Evolutionary conservation across 2,797 vertebrate genomes (phyloP), one percentile per base, ranked within the genome.

Genomic region (Aythya fuligula): DNA sequence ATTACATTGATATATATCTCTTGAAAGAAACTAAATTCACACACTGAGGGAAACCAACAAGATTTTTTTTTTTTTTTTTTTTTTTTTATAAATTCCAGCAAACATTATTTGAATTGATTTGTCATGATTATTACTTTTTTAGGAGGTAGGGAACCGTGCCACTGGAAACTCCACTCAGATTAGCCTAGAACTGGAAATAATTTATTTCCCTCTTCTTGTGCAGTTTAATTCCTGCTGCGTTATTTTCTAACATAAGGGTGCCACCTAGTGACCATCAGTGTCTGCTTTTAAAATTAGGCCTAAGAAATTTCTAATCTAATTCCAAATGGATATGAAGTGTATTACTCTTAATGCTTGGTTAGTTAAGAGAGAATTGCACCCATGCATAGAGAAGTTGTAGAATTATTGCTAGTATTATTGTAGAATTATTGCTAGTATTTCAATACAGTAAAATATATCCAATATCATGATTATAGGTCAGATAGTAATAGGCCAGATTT

Each of bases 241-340:
- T 88, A 85, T 97, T 97, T 93, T 71, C 64, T 92, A 62, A 87
- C 19, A 8, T 86, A 96, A 96, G 85, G 87, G 25, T 98, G 98
- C 98, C 98, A 98, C 91, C 99, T 98, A 97, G 98, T 98, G 98
- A 98, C 82, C 8, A 28, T 13, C 34, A 8, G 5, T 30, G 13
- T 3, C n/a, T 58, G 4, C 11, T 80, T 65, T 75, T 66, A n/a
- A 69, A 77, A 81, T 19, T 38, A 0, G 4, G 5, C 5, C 6
- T 61, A 67, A 92, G 34, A 34, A 3, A 9, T 6, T 41, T 49
- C 9, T 47, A 14, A 20, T 49, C 12, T 6, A 64, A 65, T 0
- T 39, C 21, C 14, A 30, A 20, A 45, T 18, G 3, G 6, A 7
- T 39, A 24, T 45, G 6, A 84, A 75, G 41, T 28, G 34, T 15